phyloP scores from a whole-genome alignment of 2,113 vertebrate species.

The Bambusicola thoracicus region DNA sequence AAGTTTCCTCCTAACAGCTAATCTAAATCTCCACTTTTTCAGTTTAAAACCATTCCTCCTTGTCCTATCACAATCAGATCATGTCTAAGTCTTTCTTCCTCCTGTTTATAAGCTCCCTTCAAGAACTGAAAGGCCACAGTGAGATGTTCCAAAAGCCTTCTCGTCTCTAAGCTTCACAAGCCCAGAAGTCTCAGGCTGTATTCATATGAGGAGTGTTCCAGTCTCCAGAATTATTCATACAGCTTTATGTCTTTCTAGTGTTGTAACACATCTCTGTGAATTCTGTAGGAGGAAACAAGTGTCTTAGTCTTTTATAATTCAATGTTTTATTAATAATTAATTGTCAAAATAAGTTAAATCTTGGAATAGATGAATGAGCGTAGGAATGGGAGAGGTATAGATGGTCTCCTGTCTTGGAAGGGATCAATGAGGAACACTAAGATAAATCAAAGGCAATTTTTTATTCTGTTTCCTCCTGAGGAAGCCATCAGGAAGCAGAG shows the following conservation, averaged over 20 bases:
- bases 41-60: too few relatives aligned
- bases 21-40: too few relatives aligned
- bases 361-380: not conserved
- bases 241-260: not conserved
- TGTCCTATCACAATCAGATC: too few relatives aligned
- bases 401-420: not conserved
- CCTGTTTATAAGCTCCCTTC: too few relatives aligned
- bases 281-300: not conserved
- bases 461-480: not conserved
- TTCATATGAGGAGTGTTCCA: too few relatives aligned
- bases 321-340: slow-evolving; percentile 11
- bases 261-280: not conserved
- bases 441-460: not conserved
- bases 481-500: not conserved
- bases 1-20: too few relatives aligned
- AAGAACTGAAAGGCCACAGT: too few relatives aligned
- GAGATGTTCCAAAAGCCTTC: too few relatives aligned
- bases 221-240: too few relatives aligned
- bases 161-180: too few relatives aligned
- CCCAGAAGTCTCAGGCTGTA: too few relatives aligned
- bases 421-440: not conserved
- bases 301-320: not conserved
- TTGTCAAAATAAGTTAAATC: not conserved
- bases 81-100: too few relatives aligned
- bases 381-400: not conserved